phyloP scores from a whole-genome alignment of 2,113 vertebrate genomes.

The Holacanthus passer region DNA sequence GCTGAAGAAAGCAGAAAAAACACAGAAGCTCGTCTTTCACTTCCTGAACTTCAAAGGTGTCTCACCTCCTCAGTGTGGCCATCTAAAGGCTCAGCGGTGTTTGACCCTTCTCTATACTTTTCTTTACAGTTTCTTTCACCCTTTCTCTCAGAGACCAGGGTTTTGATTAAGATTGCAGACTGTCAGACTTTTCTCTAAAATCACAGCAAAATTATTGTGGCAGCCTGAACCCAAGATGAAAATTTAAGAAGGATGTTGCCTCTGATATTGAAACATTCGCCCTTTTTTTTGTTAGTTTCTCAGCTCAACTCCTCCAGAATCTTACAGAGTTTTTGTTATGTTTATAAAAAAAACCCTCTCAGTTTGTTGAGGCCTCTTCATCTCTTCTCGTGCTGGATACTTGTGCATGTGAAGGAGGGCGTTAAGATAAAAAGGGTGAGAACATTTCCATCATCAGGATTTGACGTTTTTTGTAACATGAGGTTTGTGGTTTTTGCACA shows the following conservation, averaged over 20 bases:
- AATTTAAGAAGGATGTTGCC: conserved; percentile 53
- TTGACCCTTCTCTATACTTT: conserved; percentile 66
- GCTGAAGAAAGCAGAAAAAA: conserved; percentile 67
- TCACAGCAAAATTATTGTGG: conserved; percentile 47
- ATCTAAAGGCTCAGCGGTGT: conserved; percentile 74
- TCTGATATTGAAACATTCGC: conserved; percentile 52
- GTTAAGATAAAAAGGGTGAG: conserved; percentile 19
- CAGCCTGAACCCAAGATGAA: conserved; percentile 58
- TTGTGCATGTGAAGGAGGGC: neutral
- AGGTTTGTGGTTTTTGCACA: conserved; percentile 69
- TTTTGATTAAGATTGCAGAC: conserved; percentile 76
- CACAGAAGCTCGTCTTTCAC: conserved; percentile 75
- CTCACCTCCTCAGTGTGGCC: conserved; percentile 77
- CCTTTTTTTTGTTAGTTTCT: neutral
- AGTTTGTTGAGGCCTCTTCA: neutral
- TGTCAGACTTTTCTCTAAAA: conserved; percentile 45
- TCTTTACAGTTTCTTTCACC: conserved; percentile 54
- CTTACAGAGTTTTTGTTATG: conserved; percentile 14
- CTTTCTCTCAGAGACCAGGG: conserved; percentile 22
- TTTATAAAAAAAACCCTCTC: neutral
- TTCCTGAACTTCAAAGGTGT: conserved; percentile 86
- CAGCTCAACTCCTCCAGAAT: conserved; percentile 26
- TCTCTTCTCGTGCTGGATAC: neutral
- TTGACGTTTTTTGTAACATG: conserved; percentile 36
- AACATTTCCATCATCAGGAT: conserved; percentile 23